A percentile compares a stretch with the other conserved stretches of the same genome.
phyloP scores from a whole-genome alignment of 2,888 invertebrate species.

The Panorpa germanica region DNA sequence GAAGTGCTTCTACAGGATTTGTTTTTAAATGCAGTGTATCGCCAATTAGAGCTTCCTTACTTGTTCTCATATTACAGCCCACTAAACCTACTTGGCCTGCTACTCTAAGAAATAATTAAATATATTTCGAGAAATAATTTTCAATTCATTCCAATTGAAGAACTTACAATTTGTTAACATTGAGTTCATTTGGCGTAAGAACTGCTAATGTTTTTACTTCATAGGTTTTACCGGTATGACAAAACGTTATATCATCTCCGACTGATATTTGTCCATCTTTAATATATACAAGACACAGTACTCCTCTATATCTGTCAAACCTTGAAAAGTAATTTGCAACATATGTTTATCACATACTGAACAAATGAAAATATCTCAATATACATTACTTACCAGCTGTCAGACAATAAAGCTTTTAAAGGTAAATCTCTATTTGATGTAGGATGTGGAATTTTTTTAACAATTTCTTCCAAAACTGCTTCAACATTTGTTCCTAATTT shows the following conservation, averaged over 20 bases:
- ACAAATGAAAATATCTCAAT: too few relatives aligned
- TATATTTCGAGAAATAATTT: slow-evolving; percentile 7
- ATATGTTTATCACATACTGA: too few relatives aligned
- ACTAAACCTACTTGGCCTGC: slow-evolving; percentile 92
- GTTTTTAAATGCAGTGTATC: slow-evolving; percentile 48
- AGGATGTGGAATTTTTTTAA: slow-evolving; percentile 63
- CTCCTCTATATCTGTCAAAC: slow-evolving; percentile 72
- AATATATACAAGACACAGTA: slow-evolving; percentile 56
- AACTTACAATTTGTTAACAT: slow-evolving; percentile 39
- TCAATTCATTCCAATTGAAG: slow-evolving; percentile 8
- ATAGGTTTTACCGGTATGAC: slow-evolving; percentile 52
- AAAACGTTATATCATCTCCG: slow-evolving; percentile 59
- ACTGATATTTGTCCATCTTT: slow-evolving; percentile 52
- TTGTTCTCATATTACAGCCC: slow-evolving; percentile 58
- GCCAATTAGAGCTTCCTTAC: slow-evolving; percentile 54
- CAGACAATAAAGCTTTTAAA: slow-evolving; percentile 73
- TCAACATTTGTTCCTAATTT: slow-evolving; percentile 76
- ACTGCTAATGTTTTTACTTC: slow-evolving; percentile 62
- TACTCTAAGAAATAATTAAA: slow-evolving; percentile 22
- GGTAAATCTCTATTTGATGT: slow-evolving; percentile 32
- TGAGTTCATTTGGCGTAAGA: slow-evolving; percentile 55
- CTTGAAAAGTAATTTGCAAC: too few relatives aligned
- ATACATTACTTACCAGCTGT: slow-evolving; percentile 94
- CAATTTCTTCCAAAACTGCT: slow-evolving; percentile 55
- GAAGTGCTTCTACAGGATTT: slow-evolving; percentile 32